Conservation (phyloP, 2,888 invertebrate genomes). For the Acleris sparsana region DNA sequence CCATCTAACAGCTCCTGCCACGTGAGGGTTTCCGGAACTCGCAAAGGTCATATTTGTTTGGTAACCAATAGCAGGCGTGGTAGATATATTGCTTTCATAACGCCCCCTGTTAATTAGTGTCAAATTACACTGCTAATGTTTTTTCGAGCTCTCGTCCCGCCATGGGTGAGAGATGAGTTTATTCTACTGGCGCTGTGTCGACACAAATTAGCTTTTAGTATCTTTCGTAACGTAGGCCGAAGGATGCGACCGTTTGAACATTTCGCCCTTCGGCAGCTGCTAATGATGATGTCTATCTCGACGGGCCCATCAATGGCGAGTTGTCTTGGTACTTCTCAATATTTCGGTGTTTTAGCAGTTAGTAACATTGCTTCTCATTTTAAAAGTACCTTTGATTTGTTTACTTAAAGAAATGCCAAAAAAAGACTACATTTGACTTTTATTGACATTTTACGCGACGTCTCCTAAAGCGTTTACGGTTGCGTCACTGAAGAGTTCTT, state of each 20-base stretch:
- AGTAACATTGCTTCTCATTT: no score
- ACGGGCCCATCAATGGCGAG: conserved; percentile 18
- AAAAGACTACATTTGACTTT: conserved; percentile 43
- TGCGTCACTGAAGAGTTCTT: conserved; percentile 63
- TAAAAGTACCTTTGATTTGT: no score
- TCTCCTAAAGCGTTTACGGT: conserved; percentile 41
- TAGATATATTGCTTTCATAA: conserved; percentile 78
- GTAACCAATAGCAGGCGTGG: conserved; percentile 61
- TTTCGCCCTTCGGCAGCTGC: conserved; percentile 30
- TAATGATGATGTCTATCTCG: conserved; percentile 31
- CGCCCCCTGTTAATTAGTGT: conserved; percentile 75
- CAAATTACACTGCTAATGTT: conserved; percentile 74
- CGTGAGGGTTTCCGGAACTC: conserved; percentile 40
- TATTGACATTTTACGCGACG: conserved; percentile 48
- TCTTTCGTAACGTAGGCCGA: conserved; percentile 14
- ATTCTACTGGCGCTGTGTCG: conserved; percentile 37
- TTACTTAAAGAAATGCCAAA: background rate
- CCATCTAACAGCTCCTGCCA: conserved; percentile 35
- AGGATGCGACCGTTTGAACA: conserved; percentile 8
- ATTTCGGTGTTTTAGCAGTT: background rate
- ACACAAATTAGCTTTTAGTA: conserved; percentile 37
- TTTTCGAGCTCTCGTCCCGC: conserved; percentile 49
- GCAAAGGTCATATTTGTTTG: conserved; percentile 50
- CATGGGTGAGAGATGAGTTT: conserved; percentile 39
- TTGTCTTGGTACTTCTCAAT: conserved; percentile 7